A percentile compares a stretch with the other conserved stretches of the same genome.
Evolutionary conservation across 2,113 vertebrate genomes (phyloP).

Genomic region (Gymnarchus niloticus): DNA sequence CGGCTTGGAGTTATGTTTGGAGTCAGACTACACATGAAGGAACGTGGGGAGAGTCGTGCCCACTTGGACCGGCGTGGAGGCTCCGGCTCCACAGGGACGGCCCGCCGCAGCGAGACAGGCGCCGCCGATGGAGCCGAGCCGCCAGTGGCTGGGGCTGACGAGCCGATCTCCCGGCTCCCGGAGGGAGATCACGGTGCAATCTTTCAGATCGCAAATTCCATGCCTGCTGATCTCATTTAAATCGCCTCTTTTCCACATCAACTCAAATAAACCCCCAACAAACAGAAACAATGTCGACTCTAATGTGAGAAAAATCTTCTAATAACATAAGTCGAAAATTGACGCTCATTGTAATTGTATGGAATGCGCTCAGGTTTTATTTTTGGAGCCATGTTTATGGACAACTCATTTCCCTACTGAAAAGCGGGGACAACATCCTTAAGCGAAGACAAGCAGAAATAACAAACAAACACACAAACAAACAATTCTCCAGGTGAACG

Average conservation of each 20-base stretch:
- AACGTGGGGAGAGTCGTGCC: background rate
- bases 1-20: background rate
- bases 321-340: background rate
- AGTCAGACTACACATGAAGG: background rate
- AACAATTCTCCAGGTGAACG: slow-evolving; percentile 2
- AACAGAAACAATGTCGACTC: too few species aligned
- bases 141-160: background rate
- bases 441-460: background rate
- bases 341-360: background rate
- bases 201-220: background rate
- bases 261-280: background rate
- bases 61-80: background rate
- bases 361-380: background rate
- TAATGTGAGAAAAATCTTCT: background rate
- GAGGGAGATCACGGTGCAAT: background rate
- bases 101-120: background rate
- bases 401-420: background rate
- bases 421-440: background rate
- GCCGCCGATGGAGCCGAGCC: background rate
- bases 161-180: background rate
- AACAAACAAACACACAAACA: background rate
- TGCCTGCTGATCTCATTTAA: background rate
- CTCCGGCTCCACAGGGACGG: background rate
- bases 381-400: background rate
- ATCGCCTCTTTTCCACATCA: background rate